phyloP scores from a whole-genome alignment of 2,888 invertebrate genomes.

The Tridacna crocea region DNA sequence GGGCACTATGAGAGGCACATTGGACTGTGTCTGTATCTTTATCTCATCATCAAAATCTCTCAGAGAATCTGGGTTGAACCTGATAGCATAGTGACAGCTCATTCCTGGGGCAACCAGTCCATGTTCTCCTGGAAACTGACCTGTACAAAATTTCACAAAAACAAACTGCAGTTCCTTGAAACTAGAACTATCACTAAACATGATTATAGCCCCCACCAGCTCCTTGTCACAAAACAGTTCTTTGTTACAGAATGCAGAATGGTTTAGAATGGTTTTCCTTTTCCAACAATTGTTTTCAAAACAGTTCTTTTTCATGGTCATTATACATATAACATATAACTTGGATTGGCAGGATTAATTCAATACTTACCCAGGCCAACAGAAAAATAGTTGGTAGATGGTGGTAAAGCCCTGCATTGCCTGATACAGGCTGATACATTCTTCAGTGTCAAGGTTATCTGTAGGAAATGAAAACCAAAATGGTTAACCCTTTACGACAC shows the following conservation, averaged over 20 bases:
- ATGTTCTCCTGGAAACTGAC: conserved; percentile 84
- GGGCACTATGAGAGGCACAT: conserved; percentile 74
- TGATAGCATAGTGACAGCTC: conserved; percentile 82
- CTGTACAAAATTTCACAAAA: conserved; percentile 59
- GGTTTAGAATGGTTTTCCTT: too few species aligned
- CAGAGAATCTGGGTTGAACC: conserved; percentile 83
- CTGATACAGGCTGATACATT: conserved; percentile 82
- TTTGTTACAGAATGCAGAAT: too few species aligned
- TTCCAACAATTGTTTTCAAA: too few species aligned
- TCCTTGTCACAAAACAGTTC: too few species aligned
- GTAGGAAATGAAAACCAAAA: conserved; percentile 6
- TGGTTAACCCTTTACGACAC: neutral
- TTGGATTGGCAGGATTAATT: too few species aligned
- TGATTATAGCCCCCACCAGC: too few species aligned
- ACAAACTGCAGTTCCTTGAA: too few species aligned
- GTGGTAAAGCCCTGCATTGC: conserved; percentile 82
- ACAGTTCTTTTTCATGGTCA: too few species aligned
- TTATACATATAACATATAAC: too few species aligned
- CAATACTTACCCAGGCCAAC: conserved; percentile 79
- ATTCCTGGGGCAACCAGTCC: conserved; percentile 84
- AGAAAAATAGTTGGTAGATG: conserved; percentile 81
- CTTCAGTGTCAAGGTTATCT: conserved; percentile 83
- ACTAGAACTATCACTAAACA: too few species aligned
- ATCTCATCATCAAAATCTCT: conserved; percentile 82
- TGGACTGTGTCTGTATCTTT: conserved; percentile 81